Conservation (phyloP, 1,140 invertebrate species). For the Neocloeon triangulifer region DNA sequence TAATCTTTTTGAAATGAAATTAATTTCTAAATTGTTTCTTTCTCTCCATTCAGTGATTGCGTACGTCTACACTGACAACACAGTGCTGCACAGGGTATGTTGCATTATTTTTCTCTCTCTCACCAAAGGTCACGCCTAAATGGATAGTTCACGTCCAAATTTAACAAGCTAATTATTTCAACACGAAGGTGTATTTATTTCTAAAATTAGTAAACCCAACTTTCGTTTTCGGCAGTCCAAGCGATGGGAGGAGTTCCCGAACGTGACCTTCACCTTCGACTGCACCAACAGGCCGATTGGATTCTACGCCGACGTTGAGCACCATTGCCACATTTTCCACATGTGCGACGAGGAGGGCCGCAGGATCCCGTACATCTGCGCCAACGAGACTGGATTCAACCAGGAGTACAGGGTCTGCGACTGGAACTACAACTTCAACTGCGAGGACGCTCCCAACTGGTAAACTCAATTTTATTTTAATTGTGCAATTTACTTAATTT, state of each 20-base stretch:
- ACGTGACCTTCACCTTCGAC: constrained; percentile 34
- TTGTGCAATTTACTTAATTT: too few relatives aligned
- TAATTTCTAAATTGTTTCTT: too few relatives aligned
- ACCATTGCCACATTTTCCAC: constrained; percentile 38
- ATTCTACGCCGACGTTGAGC: constrained; percentile 35
- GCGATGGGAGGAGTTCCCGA: constrained; percentile 33
- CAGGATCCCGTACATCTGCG: constrained; percentile 32
- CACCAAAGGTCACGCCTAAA: background rate
- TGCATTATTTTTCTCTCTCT: background rate
- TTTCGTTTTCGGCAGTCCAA: constrained; percentile 19
- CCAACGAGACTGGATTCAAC: constrained; percentile 33
- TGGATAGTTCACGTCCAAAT: background rate
- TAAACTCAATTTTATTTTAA: constrained; percentile 11
- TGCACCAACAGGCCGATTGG: constrained; percentile 28
- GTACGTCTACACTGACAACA: constrained; percentile 2
- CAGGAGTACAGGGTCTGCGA: constrained; percentile 34
- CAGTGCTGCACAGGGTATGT: constrained; percentile 1
- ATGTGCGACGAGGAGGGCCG: constrained; percentile 36
- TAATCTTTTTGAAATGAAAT: too few relatives aligned
- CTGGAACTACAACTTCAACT: constrained; percentile 34
- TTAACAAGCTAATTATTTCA: background rate
- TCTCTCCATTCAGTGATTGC: constrained; percentile 3
- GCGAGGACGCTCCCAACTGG: constrained; percentile 25
- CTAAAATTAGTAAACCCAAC: background rate
- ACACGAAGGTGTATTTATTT: background rate